Evolutionary conservation across 2,797 vertebrate species (phyloP).

Genomic region (Silurus aristotelis): DNA sequence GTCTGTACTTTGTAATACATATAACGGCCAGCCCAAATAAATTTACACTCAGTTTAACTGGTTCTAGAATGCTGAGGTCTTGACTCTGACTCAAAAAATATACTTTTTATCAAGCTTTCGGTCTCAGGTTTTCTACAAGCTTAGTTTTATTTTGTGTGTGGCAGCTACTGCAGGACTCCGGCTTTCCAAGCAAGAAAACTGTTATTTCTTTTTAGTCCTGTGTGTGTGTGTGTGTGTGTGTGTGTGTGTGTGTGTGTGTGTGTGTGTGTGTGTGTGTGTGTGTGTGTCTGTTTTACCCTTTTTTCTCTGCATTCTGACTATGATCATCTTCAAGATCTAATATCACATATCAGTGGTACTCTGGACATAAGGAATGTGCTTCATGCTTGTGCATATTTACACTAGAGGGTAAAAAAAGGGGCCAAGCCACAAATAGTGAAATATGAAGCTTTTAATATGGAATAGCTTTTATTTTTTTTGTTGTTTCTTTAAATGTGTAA

Average conservation of each 20-base stretch:
- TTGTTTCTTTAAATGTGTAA: too few relatives aligned
- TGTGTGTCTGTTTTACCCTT: slow-evolving; percentile 14
- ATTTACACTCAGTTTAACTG: slow-evolving; percentile 19
- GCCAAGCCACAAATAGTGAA: too few relatives aligned
- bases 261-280: slow-evolving; percentile 12
- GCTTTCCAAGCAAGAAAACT: slow-evolving; percentile 17
- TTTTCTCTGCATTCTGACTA: not conserved
- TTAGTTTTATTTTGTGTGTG: not conserved
- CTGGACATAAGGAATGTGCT: slow-evolving; percentile 40
- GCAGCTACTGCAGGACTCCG: not conserved
- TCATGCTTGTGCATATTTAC: slow-evolving; percentile 39
- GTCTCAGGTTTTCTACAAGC: not conserved
- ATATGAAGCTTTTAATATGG: too few relatives aligned
- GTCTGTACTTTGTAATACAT: slow-evolving; percentile 13
- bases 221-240: slow-evolving; percentile 12
- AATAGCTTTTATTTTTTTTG: too few relatives aligned
- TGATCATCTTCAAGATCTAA: slow-evolving; percentile 15
- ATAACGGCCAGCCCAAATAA: slow-evolving; percentile 25
- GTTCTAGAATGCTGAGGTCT: not conserved
- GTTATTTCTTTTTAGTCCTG: slow-evolving; percentile 22
- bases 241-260: slow-evolving; percentile 18
- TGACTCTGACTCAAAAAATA: not conserved
- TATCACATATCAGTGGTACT: slow-evolving; percentile 3
- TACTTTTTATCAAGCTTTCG: not conserved
- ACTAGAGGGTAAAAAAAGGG: too few relatives aligned